A percentile compares a stretch with the other conserved stretches of the same genome.
Conservation (phyloP, 2,797 vertebrate species). For the Syngnathus rostellatus region DNA sequence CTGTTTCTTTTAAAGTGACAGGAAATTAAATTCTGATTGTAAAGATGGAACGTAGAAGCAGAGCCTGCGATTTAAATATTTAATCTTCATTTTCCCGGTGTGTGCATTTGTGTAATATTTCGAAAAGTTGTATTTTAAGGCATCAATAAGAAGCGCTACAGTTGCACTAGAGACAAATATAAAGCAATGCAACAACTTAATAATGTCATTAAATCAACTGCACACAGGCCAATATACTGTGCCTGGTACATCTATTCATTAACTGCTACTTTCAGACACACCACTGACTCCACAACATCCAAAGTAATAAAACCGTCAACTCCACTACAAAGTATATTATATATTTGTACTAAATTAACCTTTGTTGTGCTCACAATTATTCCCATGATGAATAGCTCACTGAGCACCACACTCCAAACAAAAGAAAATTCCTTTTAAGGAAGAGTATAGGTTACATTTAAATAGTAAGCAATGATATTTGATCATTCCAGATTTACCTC, state of each 20-base stretch:
- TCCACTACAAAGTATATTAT: not conserved
- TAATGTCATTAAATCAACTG: conserved; percentile 3
- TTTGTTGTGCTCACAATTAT: not conserved
- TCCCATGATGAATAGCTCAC: not conserved
- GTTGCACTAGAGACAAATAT: not conserved
- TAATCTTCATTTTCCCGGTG: not conserved
- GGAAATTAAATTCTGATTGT: not conserved
- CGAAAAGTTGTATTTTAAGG: not conserved
- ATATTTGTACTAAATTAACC: conserved; percentile 2
- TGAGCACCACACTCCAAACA: not conserved
- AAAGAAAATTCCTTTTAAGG: not conserved
- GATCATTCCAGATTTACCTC: not conserved
- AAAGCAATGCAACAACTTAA: conserved; percentile 3
- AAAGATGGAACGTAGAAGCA: not conserved
- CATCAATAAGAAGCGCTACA: not conserved
- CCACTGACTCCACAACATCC: not conserved
- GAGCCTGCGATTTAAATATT: not conserved
- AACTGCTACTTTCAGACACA: conserved; percentile 2
- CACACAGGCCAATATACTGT: not conserved
- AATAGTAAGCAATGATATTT: not conserved
- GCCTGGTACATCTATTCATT: conserved; percentile 6
- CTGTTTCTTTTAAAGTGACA: not conserved
- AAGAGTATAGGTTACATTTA: not conserved
- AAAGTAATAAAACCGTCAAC: conserved; percentile 4
- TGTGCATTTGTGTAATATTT: not conserved